A percentile compares a stretch with the other conserved stretches of the same genome.
These are phyloP conservation scores for Astropecten irregularis DNA, from an alignment of 53 echinoderm and acorn worm species.

Conservation along the genomic window DNA sequence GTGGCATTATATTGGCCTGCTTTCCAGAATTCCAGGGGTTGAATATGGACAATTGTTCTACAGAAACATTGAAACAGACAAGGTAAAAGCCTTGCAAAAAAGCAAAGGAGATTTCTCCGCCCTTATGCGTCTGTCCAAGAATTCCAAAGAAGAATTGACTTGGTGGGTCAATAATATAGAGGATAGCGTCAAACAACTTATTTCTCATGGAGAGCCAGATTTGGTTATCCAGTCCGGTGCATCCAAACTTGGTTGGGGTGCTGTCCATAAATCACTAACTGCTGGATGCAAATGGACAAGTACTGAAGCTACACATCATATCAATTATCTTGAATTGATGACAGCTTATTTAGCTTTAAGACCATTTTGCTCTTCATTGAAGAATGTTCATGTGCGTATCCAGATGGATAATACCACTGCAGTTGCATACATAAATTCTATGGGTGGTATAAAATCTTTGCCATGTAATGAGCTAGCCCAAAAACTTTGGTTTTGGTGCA, in stretches of 20 bases:
- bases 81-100: slow-evolving; percentile 15
- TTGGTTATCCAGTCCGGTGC: slow-evolving; percentile 32
- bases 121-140: slow-evolving; percentile 1
- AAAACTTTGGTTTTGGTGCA: neutral
- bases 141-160: slow-evolving; percentile 15
- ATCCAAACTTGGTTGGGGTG: slow-evolving; percentile 62
- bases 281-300: slow-evolving; percentile 55
- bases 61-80: slow-evolving; percentile 35
- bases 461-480: slow-evolving; percentile 18
- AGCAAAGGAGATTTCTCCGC: slow-evolving; percentile 39
- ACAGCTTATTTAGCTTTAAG: slow-evolving; percentile 43
- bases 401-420: slow-evolving; percentile 43
- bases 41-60: slow-evolving; percentile 56
- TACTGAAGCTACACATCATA: slow-evolving; percentile 22
- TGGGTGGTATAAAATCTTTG: slow-evolving; percentile 42
- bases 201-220: slow-evolving; percentile 3
- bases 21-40: slow-evolving; percentile 44
- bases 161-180: too few species aligned
- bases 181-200: neutral
- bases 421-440: slow-evolving; percentile 38
- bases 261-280: neutral
- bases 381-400: neutral
- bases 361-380: neutral
- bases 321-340: slow-evolving; percentile 52
- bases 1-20: slow-evolving; percentile 52